Evolutionary conservation across 2,888 invertebrate species (phyloP), one percentile per base, ranked within the genome.

Genomic region (Polylopha cassiicola): DNA sequence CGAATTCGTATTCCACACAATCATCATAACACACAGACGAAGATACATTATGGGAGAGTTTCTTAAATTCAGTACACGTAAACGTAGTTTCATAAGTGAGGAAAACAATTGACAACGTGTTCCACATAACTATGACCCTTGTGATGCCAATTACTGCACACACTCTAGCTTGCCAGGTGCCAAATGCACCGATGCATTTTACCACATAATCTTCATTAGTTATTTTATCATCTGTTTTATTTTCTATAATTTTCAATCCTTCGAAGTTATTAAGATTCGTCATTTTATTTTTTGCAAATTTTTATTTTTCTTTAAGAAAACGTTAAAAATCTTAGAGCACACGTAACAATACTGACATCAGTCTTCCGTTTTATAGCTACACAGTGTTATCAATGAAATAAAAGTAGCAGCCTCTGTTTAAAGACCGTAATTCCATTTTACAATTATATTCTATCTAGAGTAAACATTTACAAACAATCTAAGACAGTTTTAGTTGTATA

Each of bases 101-200:
- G 15, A 74, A 76, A 7, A 67, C 47, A 30, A 69, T 57, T 2
- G 64, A 50, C 11, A 65, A 44, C 10, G 59, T 50, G 18, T 72
- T 76, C 60, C 64, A 72, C 22, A 57, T 43, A 0, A 60, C 56
- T 22, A 66, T 49, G 2, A 59, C 48, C 47, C 74, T 63, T 0
- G 58, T 51, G 0, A 54, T 14, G 1, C 51, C 38, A 4, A 51
- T 58, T 3, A 60, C 42, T 0, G 47, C 9, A 15, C 61, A 59
- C 4, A 54, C 51, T 5, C 51, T 34, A 0, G 58, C 55, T 50
- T 76, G 74, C 65, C 71, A 72, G 4, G 50, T 11, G 4, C 75
- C 75, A 16, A 69, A 65, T 0, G 61, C 56, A 13, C 75, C 77
- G 33, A 74, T 73, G 0, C 64, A 61, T 36, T 64, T 62, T 2